Evolutionary conservation across 2,113 vertebrate species (phyloP), one percentile per base, ranked within the genome.

Genomic region (Coreoperca whiteheadi): DNA sequence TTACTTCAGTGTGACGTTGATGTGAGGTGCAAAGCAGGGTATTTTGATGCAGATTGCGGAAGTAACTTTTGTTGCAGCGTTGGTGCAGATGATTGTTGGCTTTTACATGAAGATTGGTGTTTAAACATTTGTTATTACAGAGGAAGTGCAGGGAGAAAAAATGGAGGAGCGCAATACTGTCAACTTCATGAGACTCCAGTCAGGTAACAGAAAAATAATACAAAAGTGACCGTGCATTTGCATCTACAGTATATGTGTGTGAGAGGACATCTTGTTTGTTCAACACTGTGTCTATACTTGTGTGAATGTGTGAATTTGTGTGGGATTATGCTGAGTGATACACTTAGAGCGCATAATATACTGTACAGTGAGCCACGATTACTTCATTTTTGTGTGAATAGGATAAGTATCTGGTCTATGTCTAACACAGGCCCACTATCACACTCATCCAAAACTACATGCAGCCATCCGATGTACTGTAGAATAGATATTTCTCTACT

Each of bases 131-230:
- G 32, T 59, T 25, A 14, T 68, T 53, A 41, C 77, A 63, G 65
- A 86, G 78, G 77, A 85, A 66, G 69, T 64, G 18, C n/a, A n/a
- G 16, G n/a, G 9, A 14, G 11, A 60, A 67, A 79, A 78, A 32
- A 94, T 94, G 93, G 91, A 90, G 56, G 77, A 69, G 41, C 25
- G 51, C 1, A 48, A 51, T 6, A 23, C 0, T 32, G 53, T 73
- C 51, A 65, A 39, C 82, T 91, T 95, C 63, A 76, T 56, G 70
- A 91, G 93, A 61, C 88, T 93, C 39, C 28, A 86, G 28, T 95
- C 95, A 90, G 94, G 95, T 96, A 94, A 92, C 23, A 28, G 6
- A 61, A 81, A 71, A 67, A 59, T n/a, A 32, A 68, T 30, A 39
- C 8, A 50, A 59, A 39, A 74, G 11, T 56, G 23, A 2, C 0